Percentiles rank a stretch among this genome's conserved stretches.
Conservation (phyloP, 1,140 invertebrate species). For the Protaetia brevitarsis region DNA sequence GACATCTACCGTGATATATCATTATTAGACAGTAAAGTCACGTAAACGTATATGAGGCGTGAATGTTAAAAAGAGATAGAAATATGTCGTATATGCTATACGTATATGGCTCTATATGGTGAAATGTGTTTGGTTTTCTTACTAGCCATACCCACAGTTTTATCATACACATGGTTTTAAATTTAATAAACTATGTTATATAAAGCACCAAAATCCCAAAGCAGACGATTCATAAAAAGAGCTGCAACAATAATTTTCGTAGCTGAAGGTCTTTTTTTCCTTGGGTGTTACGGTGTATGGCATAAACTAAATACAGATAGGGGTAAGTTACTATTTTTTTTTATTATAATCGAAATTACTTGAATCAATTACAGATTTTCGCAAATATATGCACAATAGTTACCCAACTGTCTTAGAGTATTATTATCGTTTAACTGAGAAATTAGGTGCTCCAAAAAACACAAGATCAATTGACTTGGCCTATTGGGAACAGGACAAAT, state of each 20-base stretch:
- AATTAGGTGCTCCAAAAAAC: constrained; percentile 50
- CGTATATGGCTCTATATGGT: no score
- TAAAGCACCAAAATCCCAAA: constrained; percentile 55
- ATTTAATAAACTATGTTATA: constrained; percentile 51
- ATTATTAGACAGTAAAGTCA: no score
- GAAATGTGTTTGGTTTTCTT: no score
- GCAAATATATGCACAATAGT: constrained; percentile 58
- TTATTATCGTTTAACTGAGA: constrained; percentile 60
- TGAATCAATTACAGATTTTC: constrained; percentile 54
- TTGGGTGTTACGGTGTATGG: constrained; percentile 57
- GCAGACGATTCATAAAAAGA: constrained; percentile 52
- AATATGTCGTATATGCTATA: background rate
- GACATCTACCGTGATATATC: no score
- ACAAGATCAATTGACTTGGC: constrained; percentile 53
- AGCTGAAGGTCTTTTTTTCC: constrained; percentile 54
- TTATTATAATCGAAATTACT: constrained; percentile 25
- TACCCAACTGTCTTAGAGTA: constrained; percentile 58
- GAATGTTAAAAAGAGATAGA: background rate
- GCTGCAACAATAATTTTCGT: constrained; percentile 54
- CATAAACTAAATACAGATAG: constrained; percentile 60
- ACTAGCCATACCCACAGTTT: background rate
- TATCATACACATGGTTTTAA: background rate
- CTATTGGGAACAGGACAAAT: constrained; percentile 53
- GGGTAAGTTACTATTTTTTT: constrained; percentile 48
- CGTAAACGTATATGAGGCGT: background rate